Conservation (phyloP, 2,113 vertebrate species). For the Myrmecophaga tridactyla region DNA sequence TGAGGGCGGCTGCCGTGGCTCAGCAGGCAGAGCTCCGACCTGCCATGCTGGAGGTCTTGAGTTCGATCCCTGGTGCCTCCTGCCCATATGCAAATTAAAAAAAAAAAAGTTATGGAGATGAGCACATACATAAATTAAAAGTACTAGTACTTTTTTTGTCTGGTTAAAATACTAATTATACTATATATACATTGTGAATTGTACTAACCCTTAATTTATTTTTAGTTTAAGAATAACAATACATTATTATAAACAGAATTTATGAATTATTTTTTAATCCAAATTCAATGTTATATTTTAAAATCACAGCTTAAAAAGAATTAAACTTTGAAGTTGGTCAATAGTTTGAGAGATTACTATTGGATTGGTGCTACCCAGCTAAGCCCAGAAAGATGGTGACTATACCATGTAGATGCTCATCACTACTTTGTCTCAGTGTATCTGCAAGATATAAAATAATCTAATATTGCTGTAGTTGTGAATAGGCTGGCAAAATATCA, state of each 20-base stretch:
- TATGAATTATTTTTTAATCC: neutral
- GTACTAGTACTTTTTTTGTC: neutral
- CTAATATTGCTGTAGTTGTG: neutral
- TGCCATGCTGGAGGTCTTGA: no score
- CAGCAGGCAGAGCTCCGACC: no score
- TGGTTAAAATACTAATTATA: neutral
- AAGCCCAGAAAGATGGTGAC: neutral
- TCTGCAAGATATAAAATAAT: neutral
- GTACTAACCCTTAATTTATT: neutral
- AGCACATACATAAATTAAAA: neutral
- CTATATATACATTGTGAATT: neutral
- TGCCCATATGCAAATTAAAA: no score
- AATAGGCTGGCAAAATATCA: neutral
- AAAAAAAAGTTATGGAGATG: neutral
- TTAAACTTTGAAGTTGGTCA: neutral
- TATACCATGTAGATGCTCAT: neutral
- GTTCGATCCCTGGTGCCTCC: no score
- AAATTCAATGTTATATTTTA: neutral
- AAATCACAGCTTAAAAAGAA: neutral
- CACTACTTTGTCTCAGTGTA: neutral
- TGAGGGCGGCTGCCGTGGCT: no score
- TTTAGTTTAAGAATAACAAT: neutral
- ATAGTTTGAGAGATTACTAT: neutral
- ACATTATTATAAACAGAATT: neutral
- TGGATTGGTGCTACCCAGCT: neutral